Percentiles rank a stretch among this genome's conserved stretches.
phyloP scores from a whole-genome alignment of 1,140 invertebrate genomes.

The Drosophila ananassae region DNA sequence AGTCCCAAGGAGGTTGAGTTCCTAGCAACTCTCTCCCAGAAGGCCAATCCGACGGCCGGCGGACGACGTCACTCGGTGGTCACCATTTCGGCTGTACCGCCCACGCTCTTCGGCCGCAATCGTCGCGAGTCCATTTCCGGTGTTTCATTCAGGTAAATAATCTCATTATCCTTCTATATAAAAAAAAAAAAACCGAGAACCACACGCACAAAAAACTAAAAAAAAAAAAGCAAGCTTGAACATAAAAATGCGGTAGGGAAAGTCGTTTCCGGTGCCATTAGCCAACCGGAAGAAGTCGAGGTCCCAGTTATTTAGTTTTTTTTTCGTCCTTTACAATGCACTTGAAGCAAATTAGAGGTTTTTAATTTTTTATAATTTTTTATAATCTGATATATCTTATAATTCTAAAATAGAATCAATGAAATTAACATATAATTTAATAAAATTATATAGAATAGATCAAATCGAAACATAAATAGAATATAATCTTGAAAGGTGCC shows the following conservation, averaged over 20 bases:
- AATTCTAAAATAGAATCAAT: no score
- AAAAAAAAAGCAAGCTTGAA: no score
- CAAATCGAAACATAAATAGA: no score
- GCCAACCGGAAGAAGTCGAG: conserved; percentile 16
- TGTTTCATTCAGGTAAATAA: conserved; percentile 84
- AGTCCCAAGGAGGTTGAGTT: conserved; percentile 90
- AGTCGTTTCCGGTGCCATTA: conserved; percentile 19
- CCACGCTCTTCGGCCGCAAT: conserved; percentile 89
- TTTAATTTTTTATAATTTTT: no score
- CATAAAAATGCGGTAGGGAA: background rate
- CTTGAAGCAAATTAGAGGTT: background rate
- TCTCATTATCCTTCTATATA: background rate
- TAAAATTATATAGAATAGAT: no score
- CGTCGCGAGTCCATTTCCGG: conserved; percentile 92
- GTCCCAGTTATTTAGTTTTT: background rate
- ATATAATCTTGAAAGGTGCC: no score
- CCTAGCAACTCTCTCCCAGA: conserved; percentile 86
- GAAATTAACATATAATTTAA: no score
- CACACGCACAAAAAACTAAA: no score
- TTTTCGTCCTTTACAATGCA: background rate
- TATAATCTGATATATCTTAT: no score
- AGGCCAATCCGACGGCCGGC: conserved; percentile 86
- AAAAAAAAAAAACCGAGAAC: no score
- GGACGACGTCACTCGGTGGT: conserved; percentile 92
- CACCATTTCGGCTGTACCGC: conserved; percentile 91